Base-by-base conservation (phyloP, 2,113 vertebrate genomes). In the Leptobrachium ailaonicum region DNA sequence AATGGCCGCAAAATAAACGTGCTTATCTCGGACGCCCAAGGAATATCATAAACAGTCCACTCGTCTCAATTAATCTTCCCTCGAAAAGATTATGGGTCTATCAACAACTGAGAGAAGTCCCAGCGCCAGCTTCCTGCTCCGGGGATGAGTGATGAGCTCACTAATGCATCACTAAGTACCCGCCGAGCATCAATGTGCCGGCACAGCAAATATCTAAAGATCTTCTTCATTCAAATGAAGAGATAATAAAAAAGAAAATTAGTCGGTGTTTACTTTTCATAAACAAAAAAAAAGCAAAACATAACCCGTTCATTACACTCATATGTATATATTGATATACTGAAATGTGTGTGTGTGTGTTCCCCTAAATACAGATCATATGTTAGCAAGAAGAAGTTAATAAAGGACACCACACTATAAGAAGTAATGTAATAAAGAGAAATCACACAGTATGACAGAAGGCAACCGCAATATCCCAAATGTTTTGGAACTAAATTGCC, bases 41-140 rank as follows among this genome's bases (percentile, higher is more conserved):
- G 67, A 80, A 74, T 80, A 80, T 80, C 78, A 80, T 80, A 80
- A 80, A 80, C 78, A 80, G 71, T 74, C 50, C 63, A 45, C 71
- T 80, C 50, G 41, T 74, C 72, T 74, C 78, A 80, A 80, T 80
- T 66, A 67, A 73, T 80, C 78, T 80, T 80, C 41, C 63, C 11
- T 74, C 14, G 47, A 41, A 14, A 10, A 80, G 78, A 80, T 74
- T 80, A 80, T 43, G 71, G 50, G 71, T 80, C 78, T 74, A 80
- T 80, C 78, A 80, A 74, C 78, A 80, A 80, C 62, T 71, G 40
- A 66, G 32, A 80, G 62, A 68, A 80, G 47, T 80, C 78, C 50
- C 78, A 73, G 47, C 62, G 10, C 71, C 14, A 44, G 77, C 60
- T 79, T 79, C 77, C 77, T 67, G 71, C 63, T 80, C 62, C 12